phyloP scores from a whole-genome alignment of 2,888 invertebrate species.

The Drosophila lutescens region DNA sequence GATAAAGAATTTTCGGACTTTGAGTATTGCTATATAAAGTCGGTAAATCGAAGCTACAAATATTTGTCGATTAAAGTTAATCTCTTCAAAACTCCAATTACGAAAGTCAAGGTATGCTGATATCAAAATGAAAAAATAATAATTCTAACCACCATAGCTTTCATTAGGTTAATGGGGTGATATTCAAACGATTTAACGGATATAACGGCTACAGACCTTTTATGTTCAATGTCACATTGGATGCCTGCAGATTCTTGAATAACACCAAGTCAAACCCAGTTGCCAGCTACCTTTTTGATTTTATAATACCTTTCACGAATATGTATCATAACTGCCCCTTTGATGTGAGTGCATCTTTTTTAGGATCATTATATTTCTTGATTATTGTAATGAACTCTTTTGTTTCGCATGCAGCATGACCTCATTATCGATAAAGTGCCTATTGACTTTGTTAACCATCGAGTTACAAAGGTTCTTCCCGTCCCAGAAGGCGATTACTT shows the following conservation, averaged over 20 bases:
- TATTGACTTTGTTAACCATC: not conserved
- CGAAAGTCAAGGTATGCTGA: not conserved
- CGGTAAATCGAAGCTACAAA: slow-evolving; percentile 50
- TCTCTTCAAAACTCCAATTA: not conserved
- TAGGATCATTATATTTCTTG: too few relatives aligned
- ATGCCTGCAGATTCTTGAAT: not conserved
- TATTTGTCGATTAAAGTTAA: slow-evolving; percentile 24
- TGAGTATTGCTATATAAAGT: slow-evolving; percentile 40
- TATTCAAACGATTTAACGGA: slow-evolving; percentile 17
- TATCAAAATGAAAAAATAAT: not conserved
- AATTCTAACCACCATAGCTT: not conserved
- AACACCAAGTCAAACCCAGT: not conserved
- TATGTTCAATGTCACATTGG: slow-evolving; percentile 25
- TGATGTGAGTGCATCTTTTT: not conserved
- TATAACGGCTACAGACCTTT: slow-evolving; percentile 36
- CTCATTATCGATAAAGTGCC: not conserved
- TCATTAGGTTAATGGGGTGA: not conserved
- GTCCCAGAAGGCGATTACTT: slow-evolving; percentile 30
- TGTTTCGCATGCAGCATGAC: not conserved
- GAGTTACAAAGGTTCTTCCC: not conserved
- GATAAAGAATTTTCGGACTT: slow-evolving; percentile 17
- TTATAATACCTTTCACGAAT: not conserved
- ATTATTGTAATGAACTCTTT: not conserved
- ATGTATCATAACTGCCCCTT: not conserved
- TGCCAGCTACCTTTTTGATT: not conserved